Evolutionary conservation across 2,888 invertebrate species (phyloP).

Genomic region (Trichacis sp.): DNA sequence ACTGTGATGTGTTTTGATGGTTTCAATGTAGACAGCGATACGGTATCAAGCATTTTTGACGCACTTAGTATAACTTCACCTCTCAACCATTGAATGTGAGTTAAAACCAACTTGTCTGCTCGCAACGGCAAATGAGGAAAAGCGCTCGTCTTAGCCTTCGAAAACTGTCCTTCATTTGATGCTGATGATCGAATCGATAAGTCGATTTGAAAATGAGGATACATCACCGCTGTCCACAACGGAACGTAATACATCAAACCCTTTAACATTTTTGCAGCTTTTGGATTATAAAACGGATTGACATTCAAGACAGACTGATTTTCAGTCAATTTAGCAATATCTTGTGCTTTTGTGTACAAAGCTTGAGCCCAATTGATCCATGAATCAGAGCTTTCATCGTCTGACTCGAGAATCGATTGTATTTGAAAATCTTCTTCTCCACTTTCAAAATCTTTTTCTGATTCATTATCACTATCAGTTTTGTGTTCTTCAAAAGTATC

Average conservation of each 20-base stretch:
- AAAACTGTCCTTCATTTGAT: constrained; percentile 31
- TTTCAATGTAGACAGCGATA: too few relatives aligned
- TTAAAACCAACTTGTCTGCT: constrained; percentile 25
- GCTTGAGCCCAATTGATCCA: constrained; percentile 20
- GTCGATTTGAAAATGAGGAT: constrained; percentile 11
- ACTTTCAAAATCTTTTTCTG: background rate
- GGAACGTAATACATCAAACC: constrained; percentile 22
- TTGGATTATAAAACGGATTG: constrained; percentile 32
- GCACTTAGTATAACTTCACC: constrained; percentile 21
- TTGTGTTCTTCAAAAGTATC: too few relatives aligned
- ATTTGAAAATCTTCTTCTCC: constrained; percentile 8
- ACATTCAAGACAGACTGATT: constrained; percentile 1
- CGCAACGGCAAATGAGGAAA: constrained; percentile 19
- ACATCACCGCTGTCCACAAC: constrained; percentile 29
- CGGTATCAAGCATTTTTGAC: too few relatives aligned
- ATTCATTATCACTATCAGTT: background rate
- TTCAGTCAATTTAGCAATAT: constrained; percentile 4
- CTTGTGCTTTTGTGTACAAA: constrained; percentile 13
- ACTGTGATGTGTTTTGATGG: too few relatives aligned
- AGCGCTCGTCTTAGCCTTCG: constrained; percentile 24
- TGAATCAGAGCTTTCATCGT: background rate
- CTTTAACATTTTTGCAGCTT: constrained; percentile 18
- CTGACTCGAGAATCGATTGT: background rate
- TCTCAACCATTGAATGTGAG: constrained; percentile 16
- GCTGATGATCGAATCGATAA: constrained; percentile 25